Conservation (phyloP, 2,888 invertebrate genomes). For the Drosophila stalkeri region DNA sequence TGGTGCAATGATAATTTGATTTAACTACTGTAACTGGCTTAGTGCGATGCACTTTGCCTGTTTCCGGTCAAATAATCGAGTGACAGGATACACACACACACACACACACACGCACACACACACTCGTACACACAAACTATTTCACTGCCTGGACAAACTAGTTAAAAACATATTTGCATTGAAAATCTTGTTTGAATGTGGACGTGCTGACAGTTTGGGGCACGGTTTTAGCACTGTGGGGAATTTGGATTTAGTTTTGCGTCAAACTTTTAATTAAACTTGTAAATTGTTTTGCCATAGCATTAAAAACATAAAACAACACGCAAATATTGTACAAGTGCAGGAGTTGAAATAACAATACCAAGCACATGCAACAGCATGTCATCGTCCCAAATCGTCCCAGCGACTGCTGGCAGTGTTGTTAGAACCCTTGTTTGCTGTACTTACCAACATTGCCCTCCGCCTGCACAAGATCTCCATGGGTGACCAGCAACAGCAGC, state of each 20-base stretch:
- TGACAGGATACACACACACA: slow-evolving; percentile 8
- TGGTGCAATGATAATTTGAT: slow-evolving; percentile 48
- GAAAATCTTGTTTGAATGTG: slow-evolving; percentile 41
- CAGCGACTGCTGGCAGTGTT: slow-evolving; percentile 3
- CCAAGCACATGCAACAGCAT: slow-evolving; percentile 1
- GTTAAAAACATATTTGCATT: slow-evolving; percentile 68
- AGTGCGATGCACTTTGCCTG: slow-evolving; percentile 26
- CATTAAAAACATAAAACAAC: slow-evolving; percentile 2
- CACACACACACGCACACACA: background rate
- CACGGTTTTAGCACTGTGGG: slow-evolving; percentile 4
- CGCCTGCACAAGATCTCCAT: slow-evolving; percentile 77
- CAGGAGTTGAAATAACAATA: background rate
- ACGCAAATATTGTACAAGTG: background rate
- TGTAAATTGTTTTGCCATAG: slow-evolving; percentile 64
- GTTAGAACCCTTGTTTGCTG: background rate
- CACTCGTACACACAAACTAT: background rate
- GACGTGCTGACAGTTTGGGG: background rate
- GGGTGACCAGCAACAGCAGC: slow-evolving; percentile 71
- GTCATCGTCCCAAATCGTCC: slow-evolving; percentile 1
- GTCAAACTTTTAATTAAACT: slow-evolving; percentile 74
- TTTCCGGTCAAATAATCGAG: slow-evolving; percentile 48
- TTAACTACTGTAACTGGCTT: slow-evolving; percentile 53
- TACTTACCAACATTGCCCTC: slow-evolving; percentile 85
- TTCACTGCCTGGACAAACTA: slow-evolving; percentile 40
- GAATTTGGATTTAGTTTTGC: slow-evolving; percentile 33